Conservation (phyloP, 2,888 invertebrate species). For the Laspeyria flexula region DNA sequence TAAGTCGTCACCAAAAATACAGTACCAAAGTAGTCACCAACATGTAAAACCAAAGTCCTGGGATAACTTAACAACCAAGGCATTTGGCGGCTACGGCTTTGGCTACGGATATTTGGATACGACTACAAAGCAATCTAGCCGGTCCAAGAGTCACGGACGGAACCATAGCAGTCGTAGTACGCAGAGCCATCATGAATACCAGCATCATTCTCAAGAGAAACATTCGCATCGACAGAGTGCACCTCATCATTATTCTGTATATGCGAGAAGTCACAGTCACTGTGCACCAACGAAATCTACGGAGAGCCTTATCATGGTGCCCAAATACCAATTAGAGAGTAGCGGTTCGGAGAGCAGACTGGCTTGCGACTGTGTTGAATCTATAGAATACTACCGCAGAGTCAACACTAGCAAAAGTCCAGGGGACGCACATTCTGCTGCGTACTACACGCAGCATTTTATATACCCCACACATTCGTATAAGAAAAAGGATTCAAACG, state of each 20-base stretch:
- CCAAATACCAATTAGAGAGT: conserved; percentile 87
- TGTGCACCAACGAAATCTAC: conserved; percentile 92
- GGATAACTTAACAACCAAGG: conserved; percentile 95
- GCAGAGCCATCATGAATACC: conserved; percentile 83
- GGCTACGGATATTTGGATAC: conserved; percentile 94
- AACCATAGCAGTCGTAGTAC: conserved; percentile 87
- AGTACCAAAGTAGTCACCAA: conserved; percentile 78
- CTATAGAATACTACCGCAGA: conserved; percentile 73
- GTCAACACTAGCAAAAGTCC: conserved; percentile 66
- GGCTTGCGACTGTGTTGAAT: conserved; percentile 90
- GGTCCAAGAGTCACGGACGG: conserved; percentile 80
- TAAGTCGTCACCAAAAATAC: conserved; percentile 78
- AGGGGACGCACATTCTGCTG: conserved; percentile 63
- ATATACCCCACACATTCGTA: conserved; percentile 81
- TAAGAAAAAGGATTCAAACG: conserved; percentile 82
- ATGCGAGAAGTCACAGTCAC: conserved; percentile 80
- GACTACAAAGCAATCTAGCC: conserved; percentile 68
- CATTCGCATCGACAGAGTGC: conserved; percentile 79
- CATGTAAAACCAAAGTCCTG: conserved; percentile 93
- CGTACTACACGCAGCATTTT: conserved; percentile 79
- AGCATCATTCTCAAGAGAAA: conserved; percentile 72
- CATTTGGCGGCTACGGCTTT: conserved; percentile 94
- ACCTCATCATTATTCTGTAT: conserved; percentile 78
- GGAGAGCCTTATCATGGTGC: conserved; percentile 90
- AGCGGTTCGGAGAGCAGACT: conserved; percentile 89